phyloP scores from a whole-genome alignment of 2,113 vertebrate genomes.

The Ciconia maguari region DNA sequence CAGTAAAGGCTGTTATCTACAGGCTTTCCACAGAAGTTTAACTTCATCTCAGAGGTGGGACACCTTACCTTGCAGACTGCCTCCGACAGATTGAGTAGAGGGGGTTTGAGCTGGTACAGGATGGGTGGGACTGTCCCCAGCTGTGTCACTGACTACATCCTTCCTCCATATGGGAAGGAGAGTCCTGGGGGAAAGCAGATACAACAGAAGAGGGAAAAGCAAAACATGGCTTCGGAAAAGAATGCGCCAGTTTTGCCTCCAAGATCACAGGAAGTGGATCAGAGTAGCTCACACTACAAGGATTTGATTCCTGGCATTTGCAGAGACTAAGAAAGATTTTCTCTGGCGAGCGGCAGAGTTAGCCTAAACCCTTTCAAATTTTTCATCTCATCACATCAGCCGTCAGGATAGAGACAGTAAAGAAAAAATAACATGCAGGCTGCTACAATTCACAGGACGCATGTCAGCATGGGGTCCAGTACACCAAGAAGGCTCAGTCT shows the following conservation, averaged over 20 bases:
- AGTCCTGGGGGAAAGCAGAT: background rate
- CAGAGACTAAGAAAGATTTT: background rate
- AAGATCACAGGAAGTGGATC: background rate
- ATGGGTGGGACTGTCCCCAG: background rate
- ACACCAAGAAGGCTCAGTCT: background rate
- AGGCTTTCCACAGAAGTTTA: background rate
- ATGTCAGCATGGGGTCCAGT: fast-evolving
- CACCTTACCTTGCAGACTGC: background rate
- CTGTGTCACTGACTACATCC: background rate
- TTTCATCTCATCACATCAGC: background rate
- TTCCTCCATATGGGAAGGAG: background rate
- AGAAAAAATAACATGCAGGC: background rate
- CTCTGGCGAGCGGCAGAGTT: background rate
- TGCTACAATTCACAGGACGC: too few species aligned
- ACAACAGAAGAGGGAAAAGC: background rate
- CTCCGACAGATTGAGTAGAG: background rate
- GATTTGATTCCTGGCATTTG: background rate
- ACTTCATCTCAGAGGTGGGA: background rate
- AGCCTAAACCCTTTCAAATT: background rate
- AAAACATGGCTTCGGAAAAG: background rate
- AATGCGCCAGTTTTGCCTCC: background rate
- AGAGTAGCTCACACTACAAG: background rate
- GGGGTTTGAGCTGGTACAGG: background rate
- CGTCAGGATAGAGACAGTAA: background rate
- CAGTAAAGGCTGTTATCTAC: background rate